phyloP scores from a whole-genome alignment of 2,797 vertebrate genomes.

The Eptatretus atami region DNA sequence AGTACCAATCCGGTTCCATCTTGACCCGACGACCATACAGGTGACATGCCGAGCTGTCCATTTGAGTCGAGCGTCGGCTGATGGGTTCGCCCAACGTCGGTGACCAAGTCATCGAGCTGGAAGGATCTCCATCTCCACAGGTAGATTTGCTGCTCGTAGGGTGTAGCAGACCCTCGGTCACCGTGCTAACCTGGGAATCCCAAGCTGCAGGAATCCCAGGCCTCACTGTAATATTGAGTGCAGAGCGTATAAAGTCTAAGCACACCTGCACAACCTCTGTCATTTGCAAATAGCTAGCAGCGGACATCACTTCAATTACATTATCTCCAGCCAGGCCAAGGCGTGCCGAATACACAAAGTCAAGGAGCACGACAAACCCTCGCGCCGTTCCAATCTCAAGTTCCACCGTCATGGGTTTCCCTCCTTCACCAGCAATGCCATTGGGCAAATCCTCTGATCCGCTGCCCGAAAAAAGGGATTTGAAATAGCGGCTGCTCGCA shows the following conservation, averaged over 20 bases:
- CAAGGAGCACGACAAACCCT: conserved; percentile 16
- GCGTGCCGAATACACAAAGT: conserved; percentile 93
- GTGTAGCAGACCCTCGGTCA: too few species aligned
- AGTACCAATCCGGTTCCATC: too few species aligned
- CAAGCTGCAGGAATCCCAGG: background rate
- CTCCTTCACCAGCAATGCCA: background rate
- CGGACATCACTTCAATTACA: conserved; percentile 50
- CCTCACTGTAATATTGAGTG: background rate
- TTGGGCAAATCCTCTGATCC: background rate
- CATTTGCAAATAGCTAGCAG: conserved; percentile 78
- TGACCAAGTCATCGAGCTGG: too few species aligned
- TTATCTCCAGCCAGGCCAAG: conserved; percentile 48
- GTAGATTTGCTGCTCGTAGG: too few species aligned
- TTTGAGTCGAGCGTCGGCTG: too few species aligned
- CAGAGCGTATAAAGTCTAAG: conserved; percentile 20
- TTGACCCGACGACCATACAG: too few species aligned
- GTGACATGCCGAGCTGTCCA: too few species aligned
- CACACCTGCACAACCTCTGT: conserved; percentile 64
- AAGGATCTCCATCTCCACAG: too few species aligned
- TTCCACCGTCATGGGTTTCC: background rate
- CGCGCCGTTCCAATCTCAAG: conserved; percentile 1
- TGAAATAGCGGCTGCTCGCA: conserved; percentile 5
- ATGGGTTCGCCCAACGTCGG: too few species aligned
- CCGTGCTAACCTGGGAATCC: too few species aligned
- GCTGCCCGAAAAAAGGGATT: background rate